Conservation (phyloP, 2,888 invertebrate genomes). For the Lepidocyrtoides sp. region DNA sequence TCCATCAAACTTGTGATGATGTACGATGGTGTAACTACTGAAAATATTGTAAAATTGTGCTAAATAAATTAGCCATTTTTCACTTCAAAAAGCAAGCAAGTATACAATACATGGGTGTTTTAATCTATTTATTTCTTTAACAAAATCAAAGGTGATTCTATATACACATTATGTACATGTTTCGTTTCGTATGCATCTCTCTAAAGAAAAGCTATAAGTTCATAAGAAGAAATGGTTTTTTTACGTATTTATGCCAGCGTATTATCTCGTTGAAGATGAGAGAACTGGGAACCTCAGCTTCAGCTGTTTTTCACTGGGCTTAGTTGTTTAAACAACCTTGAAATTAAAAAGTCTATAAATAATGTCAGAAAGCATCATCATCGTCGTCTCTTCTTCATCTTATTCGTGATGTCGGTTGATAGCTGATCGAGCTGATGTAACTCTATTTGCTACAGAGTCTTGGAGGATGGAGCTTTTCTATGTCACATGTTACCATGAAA, state of each 20-base stretch:
- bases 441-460: not conserved
- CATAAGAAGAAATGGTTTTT: conserved; percentile 10
- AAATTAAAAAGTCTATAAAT: conserved; percentile 75
- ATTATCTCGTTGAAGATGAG: too few species aligned
- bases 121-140: not conserved
- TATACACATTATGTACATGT: too few species aligned
- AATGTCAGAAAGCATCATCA: conserved; percentile 68
- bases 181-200: too few species aligned
- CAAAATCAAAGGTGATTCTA: too few species aligned
- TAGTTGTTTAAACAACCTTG: conserved; percentile 75
- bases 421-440: not conserved
- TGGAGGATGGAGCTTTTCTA: not conserved
- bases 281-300: conserved; percentile 62
- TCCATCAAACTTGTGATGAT: conserved; percentile 10
- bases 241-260: too few species aligned
- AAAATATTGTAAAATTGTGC: conserved; percentile 19
- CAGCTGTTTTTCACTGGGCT: conserved; percentile 60
- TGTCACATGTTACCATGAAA: not conserved
- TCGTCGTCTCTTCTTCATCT: conserved; percentile 33
- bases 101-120: not conserved
- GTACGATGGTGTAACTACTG: not conserved
- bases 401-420: not conserved
- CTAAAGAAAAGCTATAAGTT: too few species aligned
- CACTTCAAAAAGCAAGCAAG: not conserved
- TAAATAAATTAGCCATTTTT: conserved; percentile 18